Percentiles rank a stretch among this genome's conserved stretches.
These are phyloP conservation scores for Microcebus jonahi DNA, from an alignment of 2,113 vertebrate species.

Conservation along the genomic window DNA sequence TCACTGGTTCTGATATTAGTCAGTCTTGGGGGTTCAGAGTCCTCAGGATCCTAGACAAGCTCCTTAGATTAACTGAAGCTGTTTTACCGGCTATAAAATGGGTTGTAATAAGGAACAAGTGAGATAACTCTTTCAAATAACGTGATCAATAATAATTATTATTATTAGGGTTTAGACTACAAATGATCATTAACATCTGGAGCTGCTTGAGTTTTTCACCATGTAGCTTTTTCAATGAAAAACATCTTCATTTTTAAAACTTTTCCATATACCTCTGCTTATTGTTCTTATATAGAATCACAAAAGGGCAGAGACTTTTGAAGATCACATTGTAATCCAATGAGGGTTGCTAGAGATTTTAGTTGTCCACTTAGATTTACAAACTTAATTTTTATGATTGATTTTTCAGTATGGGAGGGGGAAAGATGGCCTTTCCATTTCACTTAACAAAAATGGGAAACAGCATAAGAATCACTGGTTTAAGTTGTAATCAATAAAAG, in stretches of 20 bases:
- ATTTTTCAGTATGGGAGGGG: neutral
- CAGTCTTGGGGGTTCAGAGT: neutral
- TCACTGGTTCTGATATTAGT: constrained; percentile 19
- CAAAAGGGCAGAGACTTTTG: neutral
- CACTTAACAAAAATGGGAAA: constrained; percentile 18
- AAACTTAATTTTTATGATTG: constrained; percentile 44
- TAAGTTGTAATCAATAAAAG: constrained; percentile 13
- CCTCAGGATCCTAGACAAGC: neutral
- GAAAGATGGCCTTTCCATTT: neutral
- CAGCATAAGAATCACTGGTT: neutral
- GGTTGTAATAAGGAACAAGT: neutral
- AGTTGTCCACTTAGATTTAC: constrained; percentile 15
- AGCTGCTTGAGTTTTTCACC: neutral
- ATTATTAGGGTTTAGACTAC: neutral
- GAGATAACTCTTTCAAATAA: constrained; percentile 32
- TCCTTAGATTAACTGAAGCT: neutral
- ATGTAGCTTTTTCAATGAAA: constrained; percentile 27
- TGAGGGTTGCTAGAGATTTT: neutral
- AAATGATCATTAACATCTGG: neutral
- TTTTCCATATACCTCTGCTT: constrained; percentile 28
- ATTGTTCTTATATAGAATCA: constrained; percentile 23
- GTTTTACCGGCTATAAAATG: constrained; percentile 37
- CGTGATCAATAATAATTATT: constrained; percentile 28
- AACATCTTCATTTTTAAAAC: neutral
- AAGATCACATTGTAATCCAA: neutral